Percentiles rank a stretch among this genome's conserved stretches.
These are phyloP conservation scores for Autographa gamma DNA, from an alignment of 2,888 invertebrate genomes.

Conservation along the genomic window DNA sequence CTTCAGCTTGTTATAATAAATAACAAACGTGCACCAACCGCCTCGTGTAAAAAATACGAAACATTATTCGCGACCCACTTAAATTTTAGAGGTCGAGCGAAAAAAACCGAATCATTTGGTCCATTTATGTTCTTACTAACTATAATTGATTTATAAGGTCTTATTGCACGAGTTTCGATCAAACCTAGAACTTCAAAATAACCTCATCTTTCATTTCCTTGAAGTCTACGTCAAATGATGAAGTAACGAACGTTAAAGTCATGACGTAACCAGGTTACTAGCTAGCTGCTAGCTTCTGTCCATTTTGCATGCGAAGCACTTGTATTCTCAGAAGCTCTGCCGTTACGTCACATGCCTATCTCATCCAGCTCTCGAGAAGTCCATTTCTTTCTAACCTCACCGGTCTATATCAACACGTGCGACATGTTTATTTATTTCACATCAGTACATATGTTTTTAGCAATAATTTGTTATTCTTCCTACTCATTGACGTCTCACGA, in stretches of 20 bases:
- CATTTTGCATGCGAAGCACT: conserved; percentile 17
- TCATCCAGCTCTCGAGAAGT: conserved; percentile 43
- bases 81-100: conserved; percentile 52
- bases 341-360: conserved; percentile 45
- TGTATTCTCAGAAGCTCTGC: conserved; percentile 45
- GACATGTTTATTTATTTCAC: conserved; percentile 21
- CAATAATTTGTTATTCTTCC: conserved; percentile 36
- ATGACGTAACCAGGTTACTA: conserved; percentile 38
- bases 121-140: conserved; percentile 47
- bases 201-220: conserved; percentile 21
- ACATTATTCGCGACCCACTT: conserved; percentile 50
- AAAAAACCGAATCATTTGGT: conserved; percentile 55
- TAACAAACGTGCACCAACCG: conserved; percentile 16
- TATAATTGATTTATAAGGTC: conserved; percentile 39
- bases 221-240: conserved; percentile 19
- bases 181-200: conserved; percentile 16
- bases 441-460: conserved; percentile 26
- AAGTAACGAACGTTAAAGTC: conserved; percentile 24
- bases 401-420: conserved; percentile 13
- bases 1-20: conserved; percentile 23
- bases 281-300: conserved; percentile 35
- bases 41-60: conserved; percentile 26
- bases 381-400: conserved; percentile 41
- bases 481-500: conserved; percentile 47
- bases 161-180: conserved; percentile 22